These are phyloP conservation scores for Danio jaintianensis DNA, from an alignment of 2,797 vertebrate species.

Conservation along the genomic window DNA sequence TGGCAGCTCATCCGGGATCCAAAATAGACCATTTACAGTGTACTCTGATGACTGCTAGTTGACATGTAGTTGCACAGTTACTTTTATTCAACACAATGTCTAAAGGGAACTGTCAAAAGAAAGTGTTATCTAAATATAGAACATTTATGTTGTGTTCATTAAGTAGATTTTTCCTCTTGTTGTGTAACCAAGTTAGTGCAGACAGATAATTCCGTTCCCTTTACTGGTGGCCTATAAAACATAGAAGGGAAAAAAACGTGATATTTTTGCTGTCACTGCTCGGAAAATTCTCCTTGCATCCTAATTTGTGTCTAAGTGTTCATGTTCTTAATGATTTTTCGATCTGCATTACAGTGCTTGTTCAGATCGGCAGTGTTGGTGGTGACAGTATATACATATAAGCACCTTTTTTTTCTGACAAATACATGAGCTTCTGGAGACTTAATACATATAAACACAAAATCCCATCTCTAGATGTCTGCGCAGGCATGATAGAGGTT, in stretches of 20 bases:
- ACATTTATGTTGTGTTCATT: too few relatives aligned
- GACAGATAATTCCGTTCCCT: constrained; percentile 33
- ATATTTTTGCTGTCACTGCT: constrained; percentile 27
- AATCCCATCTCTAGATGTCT: constrained; percentile 2
- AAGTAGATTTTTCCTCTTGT: constrained; percentile 23
- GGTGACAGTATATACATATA: neutral
- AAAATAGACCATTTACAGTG: too few relatives aligned
- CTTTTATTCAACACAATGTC: too few relatives aligned
- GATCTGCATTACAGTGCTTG: constrained; percentile 43
- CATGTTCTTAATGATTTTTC: constrained; percentile 55
- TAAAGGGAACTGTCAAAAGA: too few relatives aligned
- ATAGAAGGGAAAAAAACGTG: constrained; percentile 31
- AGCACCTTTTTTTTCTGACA: neutral
- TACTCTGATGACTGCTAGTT: too few relatives aligned
- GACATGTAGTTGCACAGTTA: too few relatives aligned
- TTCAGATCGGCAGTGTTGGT: constrained; percentile 32
- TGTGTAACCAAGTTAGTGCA: constrained; percentile 15
- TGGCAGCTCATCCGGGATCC: too few relatives aligned
- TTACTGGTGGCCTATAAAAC: constrained; percentile 48
- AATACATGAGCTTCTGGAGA: neutral
- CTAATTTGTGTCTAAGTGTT: constrained; percentile 52
- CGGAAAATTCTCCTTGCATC: constrained; percentile 44
- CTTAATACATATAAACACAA: neutral
- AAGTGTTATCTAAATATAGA: too few relatives aligned
- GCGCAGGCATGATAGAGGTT: constrained; percentile 21